These are phyloP conservation scores for Arvicanthis niloticus DNA, from an alignment of 2,113 vertebrate species.

Conservation along the genomic window DNA sequence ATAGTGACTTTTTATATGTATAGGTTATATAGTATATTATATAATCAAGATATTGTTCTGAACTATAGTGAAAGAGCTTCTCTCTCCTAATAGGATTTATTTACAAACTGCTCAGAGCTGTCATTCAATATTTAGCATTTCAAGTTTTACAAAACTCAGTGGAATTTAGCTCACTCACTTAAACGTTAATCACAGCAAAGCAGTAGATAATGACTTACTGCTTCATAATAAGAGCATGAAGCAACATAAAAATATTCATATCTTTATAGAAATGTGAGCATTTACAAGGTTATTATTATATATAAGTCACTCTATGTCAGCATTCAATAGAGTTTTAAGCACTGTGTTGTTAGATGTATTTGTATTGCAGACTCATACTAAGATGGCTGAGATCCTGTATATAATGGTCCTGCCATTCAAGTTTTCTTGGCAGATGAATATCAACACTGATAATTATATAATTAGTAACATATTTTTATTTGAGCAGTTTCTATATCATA, in stretches of 20 bases:
- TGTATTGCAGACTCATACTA: conserved; percentile 14
- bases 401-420: conserved; percentile 10
- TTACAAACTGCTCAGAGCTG: conserved; percentile 64
- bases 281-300: conserved; percentile 65
- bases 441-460: not conserved
- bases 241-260: conserved; percentile 58
- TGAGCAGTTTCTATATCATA: not conserved
- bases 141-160: conserved; percentile 62
- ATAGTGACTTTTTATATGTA: not conserved
- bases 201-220: conserved; percentile 65
- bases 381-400: conserved; percentile 47
- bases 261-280: conserved; percentile 60
- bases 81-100: conserved; percentile 53
- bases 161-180: conserved; percentile 75
- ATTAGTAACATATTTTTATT: not conserved
- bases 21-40: not conserved
- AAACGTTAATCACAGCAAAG: conserved; percentile 70
- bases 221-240: conserved; percentile 62
- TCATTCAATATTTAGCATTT: conserved; percentile 53
- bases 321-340: not conserved
- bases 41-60: conserved; percentile 37
- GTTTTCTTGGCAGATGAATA: conserved; percentile 30
- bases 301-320: conserved; percentile 69
- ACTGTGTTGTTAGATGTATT: conserved; percentile 49
- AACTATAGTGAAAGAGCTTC: conserved; percentile 16